phyloP scores from a whole-genome alignment of 2,797 vertebrate species.

The Lagorchestes hirsutus region DNA sequence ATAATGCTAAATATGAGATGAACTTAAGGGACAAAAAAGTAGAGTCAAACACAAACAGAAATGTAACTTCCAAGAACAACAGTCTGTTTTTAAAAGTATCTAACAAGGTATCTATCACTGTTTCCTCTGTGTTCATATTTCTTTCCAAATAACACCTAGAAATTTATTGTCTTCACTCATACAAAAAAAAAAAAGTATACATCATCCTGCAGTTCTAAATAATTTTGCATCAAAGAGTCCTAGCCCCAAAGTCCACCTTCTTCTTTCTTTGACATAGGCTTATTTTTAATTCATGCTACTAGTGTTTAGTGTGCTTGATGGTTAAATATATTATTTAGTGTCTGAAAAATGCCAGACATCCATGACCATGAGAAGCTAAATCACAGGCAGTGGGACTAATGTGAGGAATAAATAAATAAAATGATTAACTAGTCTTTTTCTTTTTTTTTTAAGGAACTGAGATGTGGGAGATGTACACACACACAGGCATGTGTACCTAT shows the following conservation, averaged over 20 bases:
- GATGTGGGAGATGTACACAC: too few species aligned
- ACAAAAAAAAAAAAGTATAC: background rate
- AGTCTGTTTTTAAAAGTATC: constrained; percentile 10
- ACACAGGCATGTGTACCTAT: too few species aligned
- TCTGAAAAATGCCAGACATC: constrained; percentile 31
- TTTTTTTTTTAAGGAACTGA: background rate
- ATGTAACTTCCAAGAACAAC: background rate
- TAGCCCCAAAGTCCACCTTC: background rate
- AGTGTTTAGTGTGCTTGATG: background rate
- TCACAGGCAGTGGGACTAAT: background rate
- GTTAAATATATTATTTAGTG: constrained; percentile 22
- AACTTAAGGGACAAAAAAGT: constrained; percentile 6
- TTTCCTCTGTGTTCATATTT: constrained; percentile 12
- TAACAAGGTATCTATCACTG: background rate
- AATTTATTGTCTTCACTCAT: constrained; percentile 1
- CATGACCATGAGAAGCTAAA: background rate
- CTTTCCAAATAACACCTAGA: constrained; percentile 21
- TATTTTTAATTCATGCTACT: background rate
- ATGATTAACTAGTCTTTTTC: background rate
- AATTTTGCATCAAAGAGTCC: background rate
- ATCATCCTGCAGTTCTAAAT: background rate
- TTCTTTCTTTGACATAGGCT: background rate
- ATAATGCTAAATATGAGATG: background rate
- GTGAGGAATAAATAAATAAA: background rate
- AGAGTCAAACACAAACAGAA: constrained; percentile 5